Conservation (phyloP, 2,113 vertebrate genomes). For the Phocoena phocoena region DNA sequence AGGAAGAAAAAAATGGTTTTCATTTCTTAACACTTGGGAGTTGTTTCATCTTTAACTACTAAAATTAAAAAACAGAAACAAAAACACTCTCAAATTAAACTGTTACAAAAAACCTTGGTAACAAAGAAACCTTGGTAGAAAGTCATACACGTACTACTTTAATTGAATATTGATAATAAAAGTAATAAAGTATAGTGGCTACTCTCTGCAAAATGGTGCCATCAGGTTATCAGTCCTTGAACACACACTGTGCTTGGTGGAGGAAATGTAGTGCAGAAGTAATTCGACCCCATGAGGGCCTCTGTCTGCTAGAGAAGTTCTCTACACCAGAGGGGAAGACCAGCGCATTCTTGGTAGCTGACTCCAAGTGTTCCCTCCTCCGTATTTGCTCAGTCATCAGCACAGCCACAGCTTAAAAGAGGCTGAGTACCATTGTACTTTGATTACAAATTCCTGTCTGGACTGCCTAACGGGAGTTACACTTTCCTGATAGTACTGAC, state of each 20-base stretch:
- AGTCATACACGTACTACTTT: neutral
- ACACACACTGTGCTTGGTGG: neutral
- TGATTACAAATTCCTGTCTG: neutral
- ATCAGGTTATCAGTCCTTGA: neutral
- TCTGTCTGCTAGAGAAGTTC: neutral
- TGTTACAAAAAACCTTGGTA: constrained; percentile 6
- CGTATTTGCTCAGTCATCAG: neutral
- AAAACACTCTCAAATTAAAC: constrained; percentile 30
- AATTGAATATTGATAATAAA: neutral
- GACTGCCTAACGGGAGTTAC: neutral
- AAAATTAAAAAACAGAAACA: neutral
- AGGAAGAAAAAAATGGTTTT: constrained; percentile 53
- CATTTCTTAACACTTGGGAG: constrained; percentile 49
- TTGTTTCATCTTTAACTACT: constrained; percentile 53
- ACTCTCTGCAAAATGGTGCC: neutral
- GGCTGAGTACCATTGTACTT: neutral
- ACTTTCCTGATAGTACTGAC: neutral
- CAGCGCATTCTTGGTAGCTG: neutral
- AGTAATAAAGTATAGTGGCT: neutral
- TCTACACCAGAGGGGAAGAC: neutral
- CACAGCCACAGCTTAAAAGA: neutral
- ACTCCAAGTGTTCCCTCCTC: neutral
- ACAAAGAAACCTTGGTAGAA: constrained; percentile 10
- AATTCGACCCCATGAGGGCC: neutral
- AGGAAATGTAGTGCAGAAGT: neutral